Base-by-base conservation (phyloP, 1,140 invertebrate species). In the Bradysia coprophila region DNA sequence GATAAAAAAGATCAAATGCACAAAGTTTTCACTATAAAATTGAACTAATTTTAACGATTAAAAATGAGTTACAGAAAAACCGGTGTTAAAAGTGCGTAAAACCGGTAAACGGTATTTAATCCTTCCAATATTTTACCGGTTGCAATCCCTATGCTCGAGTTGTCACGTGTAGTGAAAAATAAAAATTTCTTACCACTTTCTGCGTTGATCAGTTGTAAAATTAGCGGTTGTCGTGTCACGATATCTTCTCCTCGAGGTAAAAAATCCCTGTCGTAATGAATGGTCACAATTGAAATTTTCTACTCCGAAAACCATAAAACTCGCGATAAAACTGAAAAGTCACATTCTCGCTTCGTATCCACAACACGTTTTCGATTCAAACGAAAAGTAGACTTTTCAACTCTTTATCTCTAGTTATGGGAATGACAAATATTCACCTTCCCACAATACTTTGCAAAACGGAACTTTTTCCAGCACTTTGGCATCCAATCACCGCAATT, bases 381-480 rank as follows among this genome's bases (percentile, higher is more conserved):
- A n/a, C 8, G 28, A 9, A 9, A 31, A 9, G 8, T 31, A 9
- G 8, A 9, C n/a, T 31, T 31, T 31, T 31, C n/a, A 9, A 9
- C n/a, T 31, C 28, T 9, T 31, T 9, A 31, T 9, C 8, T 9
- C 8, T 8, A 31, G 28, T 44, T 44, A n/a, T 32, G 16, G 34
- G 21, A 40, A 5, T n/a, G 38, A 32, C 39, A 44, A 44, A 38
- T 47, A 69, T 73, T 40, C 94, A 94, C 43, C 81, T 75, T 1
- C 96, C 95, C n/a, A 99, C 95, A 19, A 99, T 68, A 62, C 88
- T 89, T 65, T 99, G 96, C 48, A 99, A 79, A 10, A 99, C 95
- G 23, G 96, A 98, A 72, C 93, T 98, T 68, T 99, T 99, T 36
- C 96, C 96, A 42, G 95, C 93, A 67, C 94, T 98, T 90, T 98